Evolutionary conservation across 2,113 vertebrate genomes (phyloP).

Genomic region (Crotalus viridis): DNA sequence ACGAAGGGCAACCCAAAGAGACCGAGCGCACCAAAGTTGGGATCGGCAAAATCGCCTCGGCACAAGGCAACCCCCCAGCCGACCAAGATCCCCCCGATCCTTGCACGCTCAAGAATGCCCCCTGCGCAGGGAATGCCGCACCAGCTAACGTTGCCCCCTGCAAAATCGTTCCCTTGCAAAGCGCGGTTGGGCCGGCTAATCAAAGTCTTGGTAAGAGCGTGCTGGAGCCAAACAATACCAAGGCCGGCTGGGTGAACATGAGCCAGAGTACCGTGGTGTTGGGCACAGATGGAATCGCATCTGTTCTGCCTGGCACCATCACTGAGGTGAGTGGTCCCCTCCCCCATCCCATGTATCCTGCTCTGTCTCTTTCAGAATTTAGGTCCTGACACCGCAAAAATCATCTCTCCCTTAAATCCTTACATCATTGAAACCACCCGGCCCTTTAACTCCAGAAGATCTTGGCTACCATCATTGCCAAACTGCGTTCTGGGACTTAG

Average conservation of each 20-base stretch:
- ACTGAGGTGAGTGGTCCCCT: conserved; percentile 80
- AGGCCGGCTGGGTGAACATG: conserved; percentile 85
- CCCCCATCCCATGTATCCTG: not conserved
- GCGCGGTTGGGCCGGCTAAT: conserved; percentile 58
- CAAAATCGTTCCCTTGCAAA: conserved; percentile 78
- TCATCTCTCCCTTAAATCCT: not conserved
- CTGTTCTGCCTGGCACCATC: conserved; percentile 81
- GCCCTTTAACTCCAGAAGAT: not conserved
- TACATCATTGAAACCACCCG: not conserved
- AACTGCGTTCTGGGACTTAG: not conserved
- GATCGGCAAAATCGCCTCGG: conserved; percentile 78
- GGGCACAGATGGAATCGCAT: conserved; percentile 90
- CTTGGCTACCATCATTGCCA: not conserved
- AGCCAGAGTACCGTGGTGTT: conserved; percentile 94
- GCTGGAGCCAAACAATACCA: conserved; percentile 82
- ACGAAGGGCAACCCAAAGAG: conserved; percentile 76
- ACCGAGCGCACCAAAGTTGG: conserved; percentile 78
- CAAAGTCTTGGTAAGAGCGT: conserved; percentile 77
- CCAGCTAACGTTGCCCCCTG: conserved; percentile 64
- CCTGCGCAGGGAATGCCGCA: conserved; percentile 43
- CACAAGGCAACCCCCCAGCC: conserved; percentile 68
- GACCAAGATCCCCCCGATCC: conserved; percentile 74
- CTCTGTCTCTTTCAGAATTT: not conserved
- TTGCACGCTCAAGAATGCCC: conserved; percentile 50
- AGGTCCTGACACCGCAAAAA: not conserved